Conservation (phyloP, 2,113 vertebrate genomes). For the Ploceus nigricollis region DNA sequence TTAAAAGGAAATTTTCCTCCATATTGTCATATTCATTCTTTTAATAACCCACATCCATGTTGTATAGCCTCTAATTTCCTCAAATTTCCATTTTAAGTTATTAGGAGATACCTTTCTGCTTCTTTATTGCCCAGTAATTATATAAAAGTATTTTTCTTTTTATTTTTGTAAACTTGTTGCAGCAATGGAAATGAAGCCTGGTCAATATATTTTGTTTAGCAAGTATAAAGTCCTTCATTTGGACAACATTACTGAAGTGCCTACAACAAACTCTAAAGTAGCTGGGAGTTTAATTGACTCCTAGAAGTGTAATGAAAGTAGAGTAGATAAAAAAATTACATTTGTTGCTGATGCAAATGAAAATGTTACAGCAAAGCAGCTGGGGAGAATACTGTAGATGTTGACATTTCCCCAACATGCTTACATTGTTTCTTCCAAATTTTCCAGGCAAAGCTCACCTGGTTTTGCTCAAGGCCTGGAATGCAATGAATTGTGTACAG, state of each 20-base stretch:
- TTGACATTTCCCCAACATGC: constrained; percentile 52
- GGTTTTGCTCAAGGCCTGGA: constrained; percentile 70
- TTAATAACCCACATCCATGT: background rate
- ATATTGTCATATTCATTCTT: background rate
- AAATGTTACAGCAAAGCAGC: constrained; percentile 34
- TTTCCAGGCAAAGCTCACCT: constrained; percentile 71
- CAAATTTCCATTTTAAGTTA: background rate
- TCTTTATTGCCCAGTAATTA: background rate
- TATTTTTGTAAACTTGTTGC: background rate
- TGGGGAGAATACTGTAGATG: constrained; percentile 1
- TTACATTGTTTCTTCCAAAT: constrained; percentile 51
- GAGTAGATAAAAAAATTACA: constrained; percentile 54
- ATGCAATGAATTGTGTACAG: constrained; percentile 52
- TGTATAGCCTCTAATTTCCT: background rate
- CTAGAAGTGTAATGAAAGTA: constrained; percentile 53
- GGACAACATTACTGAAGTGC: constrained; percentile 24
- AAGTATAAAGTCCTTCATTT: constrained; percentile 25
- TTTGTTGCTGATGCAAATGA: constrained; percentile 58
- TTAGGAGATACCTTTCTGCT: background rate
- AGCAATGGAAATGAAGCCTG: background rate
- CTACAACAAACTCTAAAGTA: constrained; percentile 13
- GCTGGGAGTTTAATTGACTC: constrained; percentile 38
- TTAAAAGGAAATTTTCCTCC: background rate
- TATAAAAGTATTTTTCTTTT: background rate
- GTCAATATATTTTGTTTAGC: background rate